Conservation (phyloP, 2,888 invertebrate species). For the Polymixis flavicincta region DNA sequence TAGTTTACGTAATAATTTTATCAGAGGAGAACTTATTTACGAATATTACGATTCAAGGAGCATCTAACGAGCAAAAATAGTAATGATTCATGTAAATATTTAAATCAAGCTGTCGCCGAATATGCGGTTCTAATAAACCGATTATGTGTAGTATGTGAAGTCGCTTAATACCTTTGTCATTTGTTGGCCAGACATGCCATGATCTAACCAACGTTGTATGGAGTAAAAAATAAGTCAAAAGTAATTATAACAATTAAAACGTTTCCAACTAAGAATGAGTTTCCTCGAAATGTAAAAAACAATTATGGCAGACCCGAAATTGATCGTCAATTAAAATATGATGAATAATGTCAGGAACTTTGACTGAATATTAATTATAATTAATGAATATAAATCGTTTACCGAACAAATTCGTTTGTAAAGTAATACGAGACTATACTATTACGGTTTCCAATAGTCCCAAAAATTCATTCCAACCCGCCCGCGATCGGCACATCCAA, state of each 20-base stretch:
- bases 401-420: conserved; percentile 20
- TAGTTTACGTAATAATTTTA: background rate
- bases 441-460: conserved; percentile 48
- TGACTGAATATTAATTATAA: conserved; percentile 36
- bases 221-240: background rate
- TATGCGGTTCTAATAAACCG: background rate
- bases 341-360: conserved; percentile 20
- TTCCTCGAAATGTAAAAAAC: conserved; percentile 5
- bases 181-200: background rate
- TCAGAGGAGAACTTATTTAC: background rate
- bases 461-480: conserved; percentile 62
- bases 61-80: background rate
- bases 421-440: conserved; percentile 35
- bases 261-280: background rate
- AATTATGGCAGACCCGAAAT: conserved; percentile 27
- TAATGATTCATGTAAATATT: background rate
- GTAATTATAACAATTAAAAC: conserved; percentile 1
- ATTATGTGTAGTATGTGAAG: background rate
- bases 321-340: conserved; percentile 47
- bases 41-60: background rate
- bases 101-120: background rate
- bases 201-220: background rate
- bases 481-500: conserved; percentile 68
- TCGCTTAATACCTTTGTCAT: background rate
- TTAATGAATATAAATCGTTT: conserved; percentile 42